Conservation (phyloP, 2,888 invertebrate genomes). For the Papilio demoleus region DNA sequence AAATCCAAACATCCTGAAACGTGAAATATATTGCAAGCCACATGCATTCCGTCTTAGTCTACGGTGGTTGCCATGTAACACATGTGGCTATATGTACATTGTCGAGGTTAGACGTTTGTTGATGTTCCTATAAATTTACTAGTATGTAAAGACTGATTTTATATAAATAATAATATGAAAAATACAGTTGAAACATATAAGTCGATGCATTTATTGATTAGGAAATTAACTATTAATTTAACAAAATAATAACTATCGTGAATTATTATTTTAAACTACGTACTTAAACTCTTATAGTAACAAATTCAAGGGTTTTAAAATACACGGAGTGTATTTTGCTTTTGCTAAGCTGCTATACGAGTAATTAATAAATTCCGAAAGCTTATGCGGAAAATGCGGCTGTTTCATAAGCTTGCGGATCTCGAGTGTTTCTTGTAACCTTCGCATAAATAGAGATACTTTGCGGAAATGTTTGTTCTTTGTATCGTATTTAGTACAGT, state of each 20-base stretch:
- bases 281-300: background rate
- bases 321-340: conserved; percentile 6
- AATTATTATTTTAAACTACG: background rate
- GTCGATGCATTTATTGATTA: no score
- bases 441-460: conserved; percentile 22
- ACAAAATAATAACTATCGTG: no score
- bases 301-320: conserved; percentile 9
- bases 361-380: conserved; percentile 24
- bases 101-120: conserved; percentile 8
- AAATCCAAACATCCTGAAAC: conserved; percentile 24
- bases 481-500: background rate
- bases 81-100: background rate
- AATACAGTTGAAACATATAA: no score
- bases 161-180: no score
- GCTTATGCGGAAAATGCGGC: conserved; percentile 30
- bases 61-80: conserved; percentile 18
- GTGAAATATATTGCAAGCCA: conserved; percentile 20
- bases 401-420: conserved; percentile 27
- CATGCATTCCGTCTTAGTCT: conserved; percentile 27
- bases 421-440: conserved; percentile 29
- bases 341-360: conserved; percentile 24
- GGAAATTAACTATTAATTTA: no score
- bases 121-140: background rate
- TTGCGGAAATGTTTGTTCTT: conserved; percentile 19
- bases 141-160: background rate